Base-by-base conservation (phyloP, 1,140 invertebrate genomes). In the Temnothorax longispinosus region DNA sequence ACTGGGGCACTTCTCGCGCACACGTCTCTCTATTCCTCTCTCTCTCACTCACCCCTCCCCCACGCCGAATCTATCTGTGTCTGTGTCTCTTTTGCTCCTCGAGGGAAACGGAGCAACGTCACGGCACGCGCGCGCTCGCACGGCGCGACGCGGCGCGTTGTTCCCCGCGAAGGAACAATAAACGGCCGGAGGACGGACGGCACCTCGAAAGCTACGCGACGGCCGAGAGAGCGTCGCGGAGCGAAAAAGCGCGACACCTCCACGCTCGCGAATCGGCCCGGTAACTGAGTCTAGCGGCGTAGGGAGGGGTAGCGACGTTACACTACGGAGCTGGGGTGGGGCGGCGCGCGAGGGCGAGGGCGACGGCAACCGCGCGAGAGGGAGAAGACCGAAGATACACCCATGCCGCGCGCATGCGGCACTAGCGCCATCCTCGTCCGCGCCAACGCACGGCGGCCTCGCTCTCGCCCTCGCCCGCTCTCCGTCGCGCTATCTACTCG, bases 201-300 rank as follows among this genome's bases (percentile, higher is more conserved):
- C 27, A 27, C 11, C 18, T 5, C 47, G 6, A 35, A 65, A 41
- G 27, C 27, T 47, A 3, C 4, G 27, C 56, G 13, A 50, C 54
- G 44, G 13, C 8, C 81, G 71, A 47, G 65, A 27, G 62, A 81
- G 18, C 56, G 64, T 58, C 41, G 64, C 76, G 86, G 90, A 88
- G 93, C 88, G 90, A 87, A 92, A 91, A 92, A 91, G 89, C 92
- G 89, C 91, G 91, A 88, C 93, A 91, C 91, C 87, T 92, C 94
- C 92, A 90, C 93, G 89, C 92, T 92, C 89, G 94, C 94, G 92
- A 92, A 93, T 94, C 94, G 93, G 91, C 92, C 93, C 94, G 94
- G 94, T 94, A 93, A 95, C 94, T 95, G 94, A 94, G 88, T 91
- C 92, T 89, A 86, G 88, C 91, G 38, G n/a, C 32, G 72, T 21